Evolutionary conservation across 1,140 invertebrate species (phyloP), one percentile per base, ranked within the genome.

Genomic region (Sipha flava): DNA sequence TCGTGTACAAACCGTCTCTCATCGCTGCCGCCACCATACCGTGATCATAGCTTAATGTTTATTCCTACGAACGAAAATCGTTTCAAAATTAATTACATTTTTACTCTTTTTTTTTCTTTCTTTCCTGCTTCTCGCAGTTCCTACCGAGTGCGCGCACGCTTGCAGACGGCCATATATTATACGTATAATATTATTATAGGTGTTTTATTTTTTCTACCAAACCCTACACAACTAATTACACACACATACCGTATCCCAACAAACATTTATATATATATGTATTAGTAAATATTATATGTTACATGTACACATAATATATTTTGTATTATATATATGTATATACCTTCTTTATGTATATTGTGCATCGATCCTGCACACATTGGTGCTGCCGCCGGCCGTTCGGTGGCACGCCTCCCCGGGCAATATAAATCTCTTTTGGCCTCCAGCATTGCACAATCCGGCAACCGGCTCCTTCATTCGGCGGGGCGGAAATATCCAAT

Each of bases 171-270:
- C n/a, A 45, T 43, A 40, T 47, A 47, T 34, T 70, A 70, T 40
- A 47, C 18, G n/a, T n/a, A 31, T 59, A 59, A 31, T 59, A 9
- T 59, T 31, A 31, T 59, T 49, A 72, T 72, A 72, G 68, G 68
- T 72, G 68, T 72, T 72, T 72, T 52, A 47, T 72, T 72, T 47
- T 70, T 43, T 68, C 29, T 68, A 18, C 14, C 12, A 45, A 34
- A 52, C 45, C 43, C 68, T 72, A 72, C 68, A 34, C 68, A 52
- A 72, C 68, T 72, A 72, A 72, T 72, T 72, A 72, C 68, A 72
- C 45, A 16, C 57, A 29, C 10, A 34, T n/a, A 62, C 1, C 6
- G 10, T n/a, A 59, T n/a, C n/a, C n/a, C n/a, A n/a, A n/a, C n/a
- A n/a, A n/a, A n/a, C n/a, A n/a, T n/a, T n/a, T n/a, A n/a, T n/a